phyloP scores from a whole-genome alignment of 2,113 vertebrate genomes.

The Gulo gulo region DNA sequence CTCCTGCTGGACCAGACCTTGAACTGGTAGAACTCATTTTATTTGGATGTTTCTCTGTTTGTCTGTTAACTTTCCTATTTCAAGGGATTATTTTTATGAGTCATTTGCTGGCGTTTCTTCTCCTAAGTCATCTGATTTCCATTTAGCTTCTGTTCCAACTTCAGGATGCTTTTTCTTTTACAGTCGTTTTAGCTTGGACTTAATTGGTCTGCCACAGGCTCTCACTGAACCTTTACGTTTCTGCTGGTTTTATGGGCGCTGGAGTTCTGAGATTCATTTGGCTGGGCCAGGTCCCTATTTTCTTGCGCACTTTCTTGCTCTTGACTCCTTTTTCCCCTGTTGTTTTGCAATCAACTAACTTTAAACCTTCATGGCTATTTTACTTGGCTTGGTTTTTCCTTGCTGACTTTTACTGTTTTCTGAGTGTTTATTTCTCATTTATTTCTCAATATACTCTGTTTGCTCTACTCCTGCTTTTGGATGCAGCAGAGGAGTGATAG shows the following conservation, averaged over 20 bases:
- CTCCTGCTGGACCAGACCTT: not conserved
- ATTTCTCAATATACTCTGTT: not conserved
- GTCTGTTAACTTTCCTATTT: slow-evolving; percentile 61
- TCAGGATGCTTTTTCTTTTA: slow-evolving; percentile 5
- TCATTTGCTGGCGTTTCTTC: slow-evolving; percentile 32
- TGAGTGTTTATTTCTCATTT: not conserved
- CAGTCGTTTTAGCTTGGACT: not conserved
- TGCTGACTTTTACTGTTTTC: not conserved
- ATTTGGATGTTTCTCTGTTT: slow-evolving; percentile 25
- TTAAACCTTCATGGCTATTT: not conserved
- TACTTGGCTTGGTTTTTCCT: not conserved
- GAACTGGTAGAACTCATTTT: not conserved
- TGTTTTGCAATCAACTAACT: not conserved
- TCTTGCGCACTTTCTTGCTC: not conserved
- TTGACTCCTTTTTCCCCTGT: not conserved
- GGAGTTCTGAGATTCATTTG: not conserved
- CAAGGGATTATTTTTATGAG: slow-evolving; percentile 34
- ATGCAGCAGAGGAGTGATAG: not conserved
- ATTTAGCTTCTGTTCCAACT: slow-evolving; percentile 55
- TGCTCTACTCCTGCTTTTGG: not conserved
- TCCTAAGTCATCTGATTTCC: slow-evolving; percentile 53
- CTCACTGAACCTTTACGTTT: not conserved
- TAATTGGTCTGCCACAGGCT: not conserved
- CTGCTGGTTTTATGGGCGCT: slow-evolving; percentile 1
- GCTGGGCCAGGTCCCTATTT: not conserved